A percentile compares a stretch with the other conserved stretches of the same genome.
These are phyloP conservation scores for Nemotelus pantherinus DNA, from an alignment of 2,888 invertebrate species.

Conservation along the genomic window DNA sequence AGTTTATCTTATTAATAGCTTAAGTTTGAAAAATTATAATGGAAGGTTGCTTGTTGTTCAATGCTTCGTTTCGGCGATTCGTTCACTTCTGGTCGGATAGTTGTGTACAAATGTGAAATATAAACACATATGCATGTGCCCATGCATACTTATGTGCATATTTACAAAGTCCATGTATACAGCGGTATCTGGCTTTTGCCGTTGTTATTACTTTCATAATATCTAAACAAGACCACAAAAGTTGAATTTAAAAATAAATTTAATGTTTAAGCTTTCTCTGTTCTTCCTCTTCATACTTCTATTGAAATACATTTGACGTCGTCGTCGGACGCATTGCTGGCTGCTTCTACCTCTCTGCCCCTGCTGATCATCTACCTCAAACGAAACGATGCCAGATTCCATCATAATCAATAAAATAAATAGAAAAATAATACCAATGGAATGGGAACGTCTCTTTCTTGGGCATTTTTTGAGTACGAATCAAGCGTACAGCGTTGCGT, in stretches of 20 bases:
- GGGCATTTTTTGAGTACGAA: conserved; percentile 32
- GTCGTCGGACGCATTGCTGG: no score
- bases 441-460: conserved; percentile 38
- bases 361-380: not conserved
- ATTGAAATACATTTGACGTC: not conserved
- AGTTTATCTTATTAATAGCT: conserved; percentile 43
- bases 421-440: conserved; percentile 49
- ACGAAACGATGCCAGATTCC: conserved; percentile 43
- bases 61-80: not conserved
- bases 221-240: conserved; percentile 36
- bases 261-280: conserved; percentile 34
- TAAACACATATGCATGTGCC: no score
- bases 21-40: conserved; percentile 42
- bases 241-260: conserved; percentile 43
- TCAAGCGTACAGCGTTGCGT: conserved; percentile 17
- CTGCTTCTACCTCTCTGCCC: not conserved
- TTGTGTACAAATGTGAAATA: not conserved
- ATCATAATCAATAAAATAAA: conserved; percentile 50
- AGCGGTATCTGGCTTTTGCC: not conserved
- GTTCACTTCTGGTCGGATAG: not conserved
- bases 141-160: no score
- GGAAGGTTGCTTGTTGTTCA: conserved; percentile 23
- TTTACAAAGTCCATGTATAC: not conserved
- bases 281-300: not conserved
- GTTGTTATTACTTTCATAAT: conserved; percentile 18